phyloP scores from a whole-genome alignment of 2,113 vertebrate genomes.

The Tupaia chinensis region DNA sequence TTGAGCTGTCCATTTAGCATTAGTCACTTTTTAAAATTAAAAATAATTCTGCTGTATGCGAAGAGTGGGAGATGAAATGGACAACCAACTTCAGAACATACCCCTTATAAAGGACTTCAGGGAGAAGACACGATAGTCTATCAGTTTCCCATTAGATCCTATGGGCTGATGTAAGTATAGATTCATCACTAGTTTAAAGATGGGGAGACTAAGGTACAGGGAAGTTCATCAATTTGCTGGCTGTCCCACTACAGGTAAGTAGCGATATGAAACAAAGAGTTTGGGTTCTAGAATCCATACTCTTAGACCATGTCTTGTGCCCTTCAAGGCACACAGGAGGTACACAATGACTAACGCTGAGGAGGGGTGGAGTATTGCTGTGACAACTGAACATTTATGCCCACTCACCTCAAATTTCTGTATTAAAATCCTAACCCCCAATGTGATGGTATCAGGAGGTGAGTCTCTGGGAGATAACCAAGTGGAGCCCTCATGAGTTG shows the following conservation, averaged over 20 bases:
- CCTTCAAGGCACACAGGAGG: background rate
- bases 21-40: conserved; percentile 17
- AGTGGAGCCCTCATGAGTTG: background rate
- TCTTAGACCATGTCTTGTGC: background rate
- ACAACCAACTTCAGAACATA: background rate
- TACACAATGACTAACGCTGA: background rate
- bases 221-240: background rate
- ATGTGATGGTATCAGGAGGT: background rate
- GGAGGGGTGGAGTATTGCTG: background rate
- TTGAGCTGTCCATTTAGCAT: background rate
- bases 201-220: background rate
- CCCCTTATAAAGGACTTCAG: background rate
- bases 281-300: background rate
- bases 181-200: background rate
- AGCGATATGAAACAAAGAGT: background rate
- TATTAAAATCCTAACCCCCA: background rate
- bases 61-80: background rate
- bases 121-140: background rate
- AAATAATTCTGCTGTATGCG: background rate
- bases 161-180: background rate
- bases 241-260: background rate
- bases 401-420: background rate
- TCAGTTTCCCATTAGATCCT: background rate
- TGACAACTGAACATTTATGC: background rate
- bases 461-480: background rate